These are phyloP conservation scores for Dromius quadrimaculatus DNA, from an alignment of 2,888 invertebrate genomes.

Conservation along the genomic window DNA sequence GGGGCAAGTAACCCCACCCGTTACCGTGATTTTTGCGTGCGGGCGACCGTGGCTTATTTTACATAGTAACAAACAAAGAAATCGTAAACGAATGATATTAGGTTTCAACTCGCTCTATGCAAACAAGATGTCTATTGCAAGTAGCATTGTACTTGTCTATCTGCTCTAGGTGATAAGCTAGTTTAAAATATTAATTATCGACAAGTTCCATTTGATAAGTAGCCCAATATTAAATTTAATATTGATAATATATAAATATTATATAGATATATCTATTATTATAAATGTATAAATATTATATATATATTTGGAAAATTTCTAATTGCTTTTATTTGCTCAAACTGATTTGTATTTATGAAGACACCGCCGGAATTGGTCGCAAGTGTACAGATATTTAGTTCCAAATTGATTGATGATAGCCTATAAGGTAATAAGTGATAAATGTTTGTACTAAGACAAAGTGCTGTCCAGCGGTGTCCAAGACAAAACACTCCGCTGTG, in stretches of 20 bases:
- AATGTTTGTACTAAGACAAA: slow-evolving; percentile 49
- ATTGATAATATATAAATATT: slow-evolving; percentile 47
- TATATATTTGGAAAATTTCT: slow-evolving; percentile 48
- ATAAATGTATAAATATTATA: slow-evolving; percentile 50
- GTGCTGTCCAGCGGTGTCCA: slow-evolving; percentile 51
- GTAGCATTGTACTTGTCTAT: slow-evolving; percentile 48
- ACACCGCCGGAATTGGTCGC: slow-evolving; percentile 51
- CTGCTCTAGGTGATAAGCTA: slow-evolving; percentile 50
- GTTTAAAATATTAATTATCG: slow-evolving; percentile 46
- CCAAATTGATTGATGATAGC: slow-evolving; percentile 45
- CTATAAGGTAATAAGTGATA: slow-evolving; percentile 51
- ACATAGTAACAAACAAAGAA: slow-evolving; percentile 43
- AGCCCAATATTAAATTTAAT: slow-evolving; percentile 47
- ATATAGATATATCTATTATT: slow-evolving; percentile 46
- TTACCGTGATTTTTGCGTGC: slow-evolving; percentile 38
- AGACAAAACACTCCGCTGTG: slow-evolving; percentile 51
- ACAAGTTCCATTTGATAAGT: slow-evolving; percentile 52
- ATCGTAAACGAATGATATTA: slow-evolving; percentile 49
- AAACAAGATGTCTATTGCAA: slow-evolving; percentile 49
- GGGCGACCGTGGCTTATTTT: slow-evolving; percentile 50
- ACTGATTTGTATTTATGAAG: slow-evolving; percentile 50
- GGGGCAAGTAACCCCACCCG: slow-evolving; percentile 22
- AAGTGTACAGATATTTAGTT: slow-evolving; percentile 50
- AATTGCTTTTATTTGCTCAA: slow-evolving; percentile 52
- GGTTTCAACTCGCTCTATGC: slow-evolving; percentile 50